These are phyloP conservation scores for Raja brachyura DNA, from an alignment of 2,113 vertebrate species.

Conservation along the genomic window DNA sequence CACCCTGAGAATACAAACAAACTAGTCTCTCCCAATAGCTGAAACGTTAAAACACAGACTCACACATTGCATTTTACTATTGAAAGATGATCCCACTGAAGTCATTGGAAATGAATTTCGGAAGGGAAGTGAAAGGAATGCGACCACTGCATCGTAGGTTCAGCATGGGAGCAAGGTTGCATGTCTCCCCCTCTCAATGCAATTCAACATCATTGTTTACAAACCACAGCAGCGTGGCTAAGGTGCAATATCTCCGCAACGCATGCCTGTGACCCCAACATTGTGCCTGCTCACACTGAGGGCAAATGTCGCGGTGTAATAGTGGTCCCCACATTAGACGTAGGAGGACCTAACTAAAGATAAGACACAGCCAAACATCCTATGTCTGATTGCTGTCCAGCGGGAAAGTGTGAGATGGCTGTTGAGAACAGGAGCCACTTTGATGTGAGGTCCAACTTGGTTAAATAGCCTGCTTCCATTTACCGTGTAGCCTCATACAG, in stretches of 20 bases:
- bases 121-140: too few relatives aligned
- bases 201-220: not conserved
- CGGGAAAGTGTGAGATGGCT: not conserved
- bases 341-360: not conserved
- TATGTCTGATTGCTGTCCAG: not conserved
- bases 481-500: not conserved
- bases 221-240: not conserved
- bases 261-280: not conserved
- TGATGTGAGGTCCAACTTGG: not conserved
- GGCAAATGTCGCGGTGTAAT: not conserved
- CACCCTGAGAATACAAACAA: too few relatives aligned
- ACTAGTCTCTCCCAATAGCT: too few relatives aligned
- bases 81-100: too few relatives aligned
- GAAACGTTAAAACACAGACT: too few relatives aligned
- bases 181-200: not conserved
- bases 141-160: too few relatives aligned
- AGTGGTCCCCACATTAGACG: not conserved
- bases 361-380: not conserved
- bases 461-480: not conserved
- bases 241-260: not conserved
- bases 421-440: not conserved
- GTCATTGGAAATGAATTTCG: too few relatives aligned
- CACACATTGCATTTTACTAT: too few relatives aligned
- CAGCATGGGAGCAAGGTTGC: too few relatives aligned
- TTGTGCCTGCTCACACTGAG: not conserved